Conservation (phyloP, 2,797 vertebrate species). For the Pelochelys cantorii region DNA sequence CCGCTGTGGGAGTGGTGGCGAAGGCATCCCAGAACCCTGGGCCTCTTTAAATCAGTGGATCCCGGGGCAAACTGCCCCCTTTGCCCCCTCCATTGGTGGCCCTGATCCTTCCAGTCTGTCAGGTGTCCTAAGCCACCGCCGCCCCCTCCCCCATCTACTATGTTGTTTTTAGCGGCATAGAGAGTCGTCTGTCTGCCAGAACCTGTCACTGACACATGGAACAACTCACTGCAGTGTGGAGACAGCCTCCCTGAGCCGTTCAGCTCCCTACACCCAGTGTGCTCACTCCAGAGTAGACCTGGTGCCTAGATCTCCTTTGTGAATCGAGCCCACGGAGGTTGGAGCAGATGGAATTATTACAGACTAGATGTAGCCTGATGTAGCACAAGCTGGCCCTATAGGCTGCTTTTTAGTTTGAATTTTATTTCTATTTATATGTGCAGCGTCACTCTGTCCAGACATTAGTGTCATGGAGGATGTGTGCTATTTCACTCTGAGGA, state of each 20-base stretch:
- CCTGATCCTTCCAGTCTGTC: too few species aligned
- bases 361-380: fast-evolving
- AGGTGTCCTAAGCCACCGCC: too few species aligned
- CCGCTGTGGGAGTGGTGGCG: too few species aligned
- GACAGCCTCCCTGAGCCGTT: not conserved
- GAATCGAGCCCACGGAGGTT: not conserved
- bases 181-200: not conserved
- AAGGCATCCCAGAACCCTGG: too few species aligned
- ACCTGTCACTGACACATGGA: not conserved
- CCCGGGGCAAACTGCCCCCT: too few species aligned
- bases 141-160: too few species aligned
- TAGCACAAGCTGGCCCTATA: fast-evolving
- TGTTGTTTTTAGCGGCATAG: too few species aligned
- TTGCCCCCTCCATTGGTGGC: too few species aligned
- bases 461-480: not conserved
- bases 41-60: too few species aligned
- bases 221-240: not conserved
- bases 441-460: not conserved
- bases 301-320: not conserved
- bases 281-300: not conserved
- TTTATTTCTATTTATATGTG: fast-evolving
- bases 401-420: fast-evolving
- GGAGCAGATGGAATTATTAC: not conserved
- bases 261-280: not conserved
- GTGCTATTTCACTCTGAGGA: not conserved